Percentiles rank a stretch among this genome's conserved stretches.
These are phyloP conservation scores for Pyrrhia umbra DNA, from an alignment of 2,888 invertebrate genomes.

Conservation along the genomic window DNA sequence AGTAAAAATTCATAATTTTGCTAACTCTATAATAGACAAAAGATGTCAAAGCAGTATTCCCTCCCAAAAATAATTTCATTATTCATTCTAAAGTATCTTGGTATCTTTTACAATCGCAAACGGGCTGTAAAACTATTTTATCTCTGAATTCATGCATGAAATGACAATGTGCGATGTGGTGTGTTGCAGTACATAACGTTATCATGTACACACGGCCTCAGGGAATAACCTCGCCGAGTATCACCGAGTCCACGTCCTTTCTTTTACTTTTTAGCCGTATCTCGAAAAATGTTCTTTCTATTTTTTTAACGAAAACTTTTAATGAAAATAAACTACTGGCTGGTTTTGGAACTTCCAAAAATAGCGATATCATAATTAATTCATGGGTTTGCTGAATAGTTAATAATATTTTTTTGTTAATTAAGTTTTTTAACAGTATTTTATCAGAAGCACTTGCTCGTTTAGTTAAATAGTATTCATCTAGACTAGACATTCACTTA, in stretches of 20 bases:
- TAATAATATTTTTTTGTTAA: background rate
- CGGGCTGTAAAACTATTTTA: slow-evolving; percentile 11
- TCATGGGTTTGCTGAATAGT: slow-evolving; percentile 1
- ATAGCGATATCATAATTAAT: slow-evolving; percentile 14
- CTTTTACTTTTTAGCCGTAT: slow-evolving; percentile 2
- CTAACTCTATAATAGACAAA: too few relatives aligned
- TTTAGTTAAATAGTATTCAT: background rate
- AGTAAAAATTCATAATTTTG: too few relatives aligned
- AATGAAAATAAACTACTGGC: slow-evolving; percentile 8
- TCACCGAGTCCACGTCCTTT: slow-evolving; percentile 12
- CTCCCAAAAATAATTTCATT: background rate
- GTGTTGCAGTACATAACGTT: slow-evolving; percentile 28
- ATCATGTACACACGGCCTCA: slow-evolving; percentile 30
- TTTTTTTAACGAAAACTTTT: slow-evolving; percentile 9
- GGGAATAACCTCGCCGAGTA: slow-evolving; percentile 28
- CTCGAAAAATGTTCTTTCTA: background rate
- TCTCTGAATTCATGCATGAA: slow-evolving; percentile 33
- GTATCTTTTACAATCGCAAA: slow-evolving; percentile 6
- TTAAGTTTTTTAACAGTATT: background rate
- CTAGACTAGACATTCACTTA: slow-evolving; percentile 1
- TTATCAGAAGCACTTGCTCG: background rate
- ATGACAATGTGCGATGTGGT: slow-evolving; percentile 20
- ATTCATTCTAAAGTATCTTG: background rate
- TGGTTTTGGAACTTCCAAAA: slow-evolving; percentile 9
- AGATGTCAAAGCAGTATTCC: too few relatives aligned